A percentile compares a stretch with the other conserved stretches of the same genome.
Conservation (phyloP, 2,888 invertebrate species). For the Athalia cordata region DNA sequence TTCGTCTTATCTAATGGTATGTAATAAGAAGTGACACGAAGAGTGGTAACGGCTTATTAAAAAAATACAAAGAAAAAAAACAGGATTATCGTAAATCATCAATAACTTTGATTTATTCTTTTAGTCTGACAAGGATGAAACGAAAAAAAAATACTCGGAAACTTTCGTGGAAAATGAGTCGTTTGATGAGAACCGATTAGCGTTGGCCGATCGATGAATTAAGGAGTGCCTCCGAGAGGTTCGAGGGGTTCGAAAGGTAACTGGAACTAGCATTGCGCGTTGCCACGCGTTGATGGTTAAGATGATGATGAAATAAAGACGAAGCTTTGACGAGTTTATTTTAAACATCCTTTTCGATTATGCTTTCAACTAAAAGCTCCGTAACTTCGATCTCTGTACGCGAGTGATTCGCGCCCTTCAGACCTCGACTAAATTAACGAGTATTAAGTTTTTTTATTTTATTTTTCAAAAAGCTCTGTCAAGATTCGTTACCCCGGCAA, state of each 20-base stretch:
- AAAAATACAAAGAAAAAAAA: background rate
- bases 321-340: too few relatives aligned
- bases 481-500: background rate
- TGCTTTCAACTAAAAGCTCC: too few relatives aligned
- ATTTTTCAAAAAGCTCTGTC: background rate
- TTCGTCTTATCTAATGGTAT: background rate
- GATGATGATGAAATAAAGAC: background rate
- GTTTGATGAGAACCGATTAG: conserved; percentile 31
- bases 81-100: background rate
- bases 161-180: conserved; percentile 25
- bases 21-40: background rate
- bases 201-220: background rate
- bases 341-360: too few relatives aligned
- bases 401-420: too few relatives aligned
- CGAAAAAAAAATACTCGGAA: background rate
- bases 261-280: background rate
- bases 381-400: too few relatives aligned
- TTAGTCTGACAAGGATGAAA: background rate
- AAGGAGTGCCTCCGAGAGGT: background rate
- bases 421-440: too few relatives aligned
- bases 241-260: background rate
- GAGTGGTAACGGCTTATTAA: background rate
- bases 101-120: conserved; percentile 9
- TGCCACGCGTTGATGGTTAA: background rate
- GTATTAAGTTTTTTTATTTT: background rate